These are phyloP conservation scores for Drosophila ironensis DNA, from an alignment of 1,140 invertebrate species.

Conservation along the genomic window DNA sequence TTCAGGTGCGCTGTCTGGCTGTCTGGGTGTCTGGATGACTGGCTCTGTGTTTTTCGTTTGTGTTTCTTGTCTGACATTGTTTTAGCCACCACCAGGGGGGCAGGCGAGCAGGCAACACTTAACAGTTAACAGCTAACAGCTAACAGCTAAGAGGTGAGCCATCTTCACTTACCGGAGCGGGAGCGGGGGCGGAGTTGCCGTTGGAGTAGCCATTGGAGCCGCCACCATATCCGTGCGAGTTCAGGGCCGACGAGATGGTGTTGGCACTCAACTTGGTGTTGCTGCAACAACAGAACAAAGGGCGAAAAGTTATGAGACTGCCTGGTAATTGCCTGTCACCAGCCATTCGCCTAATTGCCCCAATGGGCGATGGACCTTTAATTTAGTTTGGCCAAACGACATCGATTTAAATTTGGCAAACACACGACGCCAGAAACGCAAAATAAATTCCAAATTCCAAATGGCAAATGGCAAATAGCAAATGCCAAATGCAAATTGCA, in stretches of 20 bases:
- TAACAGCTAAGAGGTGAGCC: conserved; percentile 4
- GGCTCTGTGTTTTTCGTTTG: conserved; percentile 23
- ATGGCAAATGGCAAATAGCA: not conserved
- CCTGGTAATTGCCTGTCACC: conserved; percentile 39
- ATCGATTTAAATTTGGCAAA: conserved; percentile 53
- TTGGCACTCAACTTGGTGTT: conserved; percentile 79
- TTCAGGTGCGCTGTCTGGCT: conserved; percentile 23
- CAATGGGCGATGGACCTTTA: conserved; percentile 43
- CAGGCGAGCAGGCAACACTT: conserved; percentile 25
- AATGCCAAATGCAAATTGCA: conserved; percentile 48
- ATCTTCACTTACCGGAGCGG: conserved; percentile 67
- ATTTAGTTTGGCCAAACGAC: conserved; percentile 45
- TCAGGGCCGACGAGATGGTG: conserved; percentile 80
- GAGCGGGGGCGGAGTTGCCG: conserved; percentile 65
- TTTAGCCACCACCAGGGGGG: conserved; percentile 63
- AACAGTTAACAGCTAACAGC: not conserved
- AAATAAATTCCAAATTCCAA: conserved; percentile 60
- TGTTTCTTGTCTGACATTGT: conserved; percentile 54
- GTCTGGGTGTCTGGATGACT: conserved; percentile 20
- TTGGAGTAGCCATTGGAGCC: conserved; percentile 65
- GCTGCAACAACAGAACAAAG: conserved; percentile 36
- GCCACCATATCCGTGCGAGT: conserved; percentile 65
- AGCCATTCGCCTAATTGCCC: conserved; percentile 43
- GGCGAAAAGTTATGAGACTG: conserved; percentile 2
- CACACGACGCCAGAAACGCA: conserved; percentile 29